Base-by-base conservation (phyloP, 2,888 invertebrate species). In the Hypselothyrea guttata region DNA sequence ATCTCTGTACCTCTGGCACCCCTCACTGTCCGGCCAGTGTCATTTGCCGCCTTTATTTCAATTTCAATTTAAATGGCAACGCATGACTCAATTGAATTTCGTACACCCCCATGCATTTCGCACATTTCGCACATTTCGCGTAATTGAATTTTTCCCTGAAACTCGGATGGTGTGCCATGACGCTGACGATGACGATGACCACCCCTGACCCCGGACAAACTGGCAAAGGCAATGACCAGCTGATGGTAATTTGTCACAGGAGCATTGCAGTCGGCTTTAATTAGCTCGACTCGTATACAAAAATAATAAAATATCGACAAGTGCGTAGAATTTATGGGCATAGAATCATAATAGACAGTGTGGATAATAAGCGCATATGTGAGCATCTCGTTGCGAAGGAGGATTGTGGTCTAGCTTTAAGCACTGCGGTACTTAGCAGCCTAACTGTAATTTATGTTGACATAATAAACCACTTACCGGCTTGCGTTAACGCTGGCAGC, bases 381-480 rank as follows among this genome's bases (percentile, higher is more conserved):
- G 72, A 41, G 52, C 27, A 70, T 71, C 61, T 37, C 27, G 38
- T 35, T 18, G 12, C 16, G n/a, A 33, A 5, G 35, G 33, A 11
- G 9, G 30, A 11, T 48, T 60, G 53, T 18, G 67, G 42, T 33
- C 35, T 13, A 9, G 52, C 46, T 22, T 46, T 4, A 27, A 30
- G 46, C 47, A 48, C 61, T 55, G 34, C 16, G 45, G 22, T 55
- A 34, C 54, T 40, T 41, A 41, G 42, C 55, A 34, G 54, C 61
- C 60, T 75, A 71, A 85, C 71, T 67, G 64, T 84, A 85, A 82
- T 82, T 85, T 76, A 85, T 83, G 83, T 72, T 83, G 85, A 84
- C 82, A 84, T 82, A 76, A 84, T 75, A 81, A 78, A 79, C 73
- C 73, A 89, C 89, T 89, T 88, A 89, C 89, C 89, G 75, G 89